These are phyloP conservation scores for Muricea muricata DNA, from an alignment of 92 coral and sea anemone genomes.

Conservation along the genomic window DNA sequence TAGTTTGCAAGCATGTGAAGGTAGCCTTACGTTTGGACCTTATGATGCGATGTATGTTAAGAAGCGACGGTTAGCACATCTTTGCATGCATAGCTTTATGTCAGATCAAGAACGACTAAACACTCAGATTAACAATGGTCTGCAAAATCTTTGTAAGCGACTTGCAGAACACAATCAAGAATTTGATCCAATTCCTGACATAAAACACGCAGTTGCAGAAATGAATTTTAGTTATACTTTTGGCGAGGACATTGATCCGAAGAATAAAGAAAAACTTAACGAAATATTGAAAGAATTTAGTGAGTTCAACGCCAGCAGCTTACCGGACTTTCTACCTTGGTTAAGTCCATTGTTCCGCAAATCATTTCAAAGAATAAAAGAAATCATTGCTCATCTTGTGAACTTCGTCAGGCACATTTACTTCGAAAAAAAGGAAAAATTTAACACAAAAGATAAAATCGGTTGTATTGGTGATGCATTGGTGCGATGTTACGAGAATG, in stretches of 20 bases:
- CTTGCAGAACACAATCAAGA: constrained; percentile 69
- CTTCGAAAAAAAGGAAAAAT: constrained; percentile 46
- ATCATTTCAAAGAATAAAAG: constrained; percentile 81
- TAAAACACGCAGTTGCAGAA: constrained; percentile 69
- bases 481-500: constrained; percentile 46
- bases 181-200: constrained; percentile 80
- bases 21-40: constrained; percentile 88
- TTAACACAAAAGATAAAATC: constrained; percentile 39
- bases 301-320: constrained; percentile 79
- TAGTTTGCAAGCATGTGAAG: constrained; percentile 81
- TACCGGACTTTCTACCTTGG: constrained; percentile 94
- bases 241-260: constrained; percentile 71
- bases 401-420: constrained; percentile 77
- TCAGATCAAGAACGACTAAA: constrained; percentile 67
- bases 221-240: constrained; percentile 76
- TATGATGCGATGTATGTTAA: constrained; percentile 83
- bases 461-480: constrained; percentile 71
- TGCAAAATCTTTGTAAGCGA: constrained; percentile 65
- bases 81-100: constrained; percentile 81
- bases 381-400: constrained; percentile 73
- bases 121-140: constrained; percentile 54
- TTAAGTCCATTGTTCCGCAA: constrained; percentile 75
- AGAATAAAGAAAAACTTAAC: constrained; percentile 76
- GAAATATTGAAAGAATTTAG: constrained; percentile 83
- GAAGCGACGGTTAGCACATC: constrained; percentile 88